These are phyloP conservation scores for Dinoponera quadriceps DNA, from an alignment of 1,140 invertebrate genomes.

Conservation along the genomic window DNA sequence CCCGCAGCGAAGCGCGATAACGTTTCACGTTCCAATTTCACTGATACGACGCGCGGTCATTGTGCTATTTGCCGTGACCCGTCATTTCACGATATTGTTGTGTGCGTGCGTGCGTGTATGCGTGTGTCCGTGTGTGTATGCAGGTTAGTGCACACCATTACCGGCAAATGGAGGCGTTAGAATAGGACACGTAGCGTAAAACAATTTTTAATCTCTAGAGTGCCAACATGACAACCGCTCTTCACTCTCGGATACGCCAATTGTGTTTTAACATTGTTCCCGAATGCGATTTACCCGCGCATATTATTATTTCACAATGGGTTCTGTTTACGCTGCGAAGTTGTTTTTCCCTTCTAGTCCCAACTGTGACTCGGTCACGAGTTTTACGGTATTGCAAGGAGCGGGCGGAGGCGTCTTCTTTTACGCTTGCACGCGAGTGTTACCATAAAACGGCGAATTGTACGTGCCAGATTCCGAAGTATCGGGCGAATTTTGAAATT, in stretches of 20 bases:
- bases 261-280: slow-evolving; percentile 34
- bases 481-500: background rate
- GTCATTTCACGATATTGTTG: slow-evolving; percentile 25
- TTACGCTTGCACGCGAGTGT: background rate
- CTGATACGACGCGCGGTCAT: slow-evolving; percentile 9
- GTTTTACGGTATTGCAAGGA: background rate
- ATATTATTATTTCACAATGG: slow-evolving; percentile 20
- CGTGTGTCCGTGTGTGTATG: too few relatives aligned
- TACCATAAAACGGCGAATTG: background rate
- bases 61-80: slow-evolving; percentile 22
- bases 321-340: background rate
- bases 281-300: slow-evolving; percentile 6
- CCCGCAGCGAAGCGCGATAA: slow-evolving; percentile 53
- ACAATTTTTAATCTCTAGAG: slow-evolving; percentile 29
- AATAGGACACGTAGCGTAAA: background rate
- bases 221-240: background rate
- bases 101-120: background rate
- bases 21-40: slow-evolving; percentile 59
- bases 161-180: slow-evolving; percentile 1
- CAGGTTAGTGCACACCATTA: background rate
- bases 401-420: background rate
- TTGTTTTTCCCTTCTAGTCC: slow-evolving; percentile 1
- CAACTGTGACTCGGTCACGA: background rate
- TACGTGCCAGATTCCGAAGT: background rate
- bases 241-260: background rate